A percentile compares a stretch with the other conserved stretches of the same genome.
Conservation (phyloP, 1,140 invertebrate genomes). For the Procambarus virginalis region DNA sequence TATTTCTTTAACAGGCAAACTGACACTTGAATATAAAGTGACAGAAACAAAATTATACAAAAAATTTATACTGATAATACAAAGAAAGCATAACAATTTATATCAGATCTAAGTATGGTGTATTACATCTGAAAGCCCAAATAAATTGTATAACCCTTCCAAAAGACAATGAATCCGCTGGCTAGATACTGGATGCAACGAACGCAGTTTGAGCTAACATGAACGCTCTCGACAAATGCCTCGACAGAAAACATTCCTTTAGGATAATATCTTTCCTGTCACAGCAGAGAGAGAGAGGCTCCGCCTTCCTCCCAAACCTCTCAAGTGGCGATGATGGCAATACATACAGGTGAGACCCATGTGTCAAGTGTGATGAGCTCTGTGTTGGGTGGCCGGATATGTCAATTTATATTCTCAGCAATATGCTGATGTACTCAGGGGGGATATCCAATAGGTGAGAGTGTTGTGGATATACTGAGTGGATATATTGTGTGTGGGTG, state of each 20-base stretch:
- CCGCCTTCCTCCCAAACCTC: no score
- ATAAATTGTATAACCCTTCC: background rate
- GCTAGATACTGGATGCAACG: background rate
- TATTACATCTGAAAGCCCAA: background rate
- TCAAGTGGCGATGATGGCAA: background rate
- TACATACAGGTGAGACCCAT: background rate
- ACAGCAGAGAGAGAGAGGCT: no score
- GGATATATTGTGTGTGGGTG: no score
- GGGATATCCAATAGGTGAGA: no score
- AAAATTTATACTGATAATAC: background rate
- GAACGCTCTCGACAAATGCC: background rate
- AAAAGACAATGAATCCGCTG: background rate
- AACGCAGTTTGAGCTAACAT: background rate
- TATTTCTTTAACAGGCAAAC: no score
- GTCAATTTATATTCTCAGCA: no score
- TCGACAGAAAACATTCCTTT: background rate
- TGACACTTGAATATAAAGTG: background rate
- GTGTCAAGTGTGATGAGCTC: no score
- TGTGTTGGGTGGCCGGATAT: no score
- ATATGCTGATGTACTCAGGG: no score
- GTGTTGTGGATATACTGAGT: no score
- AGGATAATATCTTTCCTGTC: background rate
- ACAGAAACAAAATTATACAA: background rate
- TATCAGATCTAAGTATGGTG: background rate
- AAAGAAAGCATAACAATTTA: background rate